Conservation (phyloP, 2,797 vertebrate genomes). For the Coregonus sp. region DNA sequence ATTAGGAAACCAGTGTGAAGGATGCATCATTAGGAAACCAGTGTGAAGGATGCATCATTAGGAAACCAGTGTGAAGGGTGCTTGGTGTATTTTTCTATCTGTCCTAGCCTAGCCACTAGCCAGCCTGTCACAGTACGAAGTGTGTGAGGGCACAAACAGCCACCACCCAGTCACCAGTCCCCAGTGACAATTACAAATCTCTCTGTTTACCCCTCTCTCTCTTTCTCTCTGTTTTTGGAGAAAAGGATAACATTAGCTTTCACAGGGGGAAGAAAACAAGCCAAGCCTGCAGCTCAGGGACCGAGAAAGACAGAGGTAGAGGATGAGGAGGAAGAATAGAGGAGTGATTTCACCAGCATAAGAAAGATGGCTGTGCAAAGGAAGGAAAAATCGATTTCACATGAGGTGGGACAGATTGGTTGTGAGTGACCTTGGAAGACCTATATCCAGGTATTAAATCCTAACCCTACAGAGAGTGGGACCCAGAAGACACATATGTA, state of each 20-base stretch:
- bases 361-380: conserved; percentile 12
- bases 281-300: background rate
- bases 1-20: no score
- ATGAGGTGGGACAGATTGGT: conserved; percentile 27
- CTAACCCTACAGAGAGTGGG: conserved; percentile 10
- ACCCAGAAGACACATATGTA: background rate
- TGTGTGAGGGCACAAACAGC: background rate
- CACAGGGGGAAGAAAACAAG: background rate
- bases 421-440: conserved; percentile 33
- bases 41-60: no score
- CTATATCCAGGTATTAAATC: conserved; percentile 34
- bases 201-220: background rate
- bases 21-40: no score
- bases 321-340: background rate
- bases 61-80: no score
- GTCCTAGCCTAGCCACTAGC: background rate
- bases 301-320: background rate
- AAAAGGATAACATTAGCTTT: background rate
- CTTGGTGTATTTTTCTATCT: background rate
- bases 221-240: background rate
- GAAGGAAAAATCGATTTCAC: conserved; percentile 26
- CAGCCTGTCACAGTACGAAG: background rate
- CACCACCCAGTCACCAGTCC: background rate
- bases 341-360: background rate
- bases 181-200: no score